Evolutionary conservation across 2,888 invertebrate species (phyloP).

Genomic region (Unio delphinus): DNA sequence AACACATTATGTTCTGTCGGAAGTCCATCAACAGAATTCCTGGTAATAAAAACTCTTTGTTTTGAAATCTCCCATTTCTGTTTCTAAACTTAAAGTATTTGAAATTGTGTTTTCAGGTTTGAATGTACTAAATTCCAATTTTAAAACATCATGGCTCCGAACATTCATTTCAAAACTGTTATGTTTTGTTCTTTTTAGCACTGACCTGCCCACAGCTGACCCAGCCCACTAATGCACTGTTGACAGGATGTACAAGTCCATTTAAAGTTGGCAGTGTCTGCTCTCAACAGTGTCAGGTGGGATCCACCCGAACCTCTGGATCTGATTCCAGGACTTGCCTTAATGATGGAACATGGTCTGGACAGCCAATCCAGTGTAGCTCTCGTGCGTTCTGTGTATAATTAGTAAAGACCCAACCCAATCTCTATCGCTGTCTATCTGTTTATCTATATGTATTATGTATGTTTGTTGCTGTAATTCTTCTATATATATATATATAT

Average conservation of each 20-base stretch:
- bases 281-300: constrained; percentile 37
- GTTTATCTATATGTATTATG: too few species aligned
- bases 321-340: constrained; percentile 32
- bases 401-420: too few species aligned
- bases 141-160: neutral
- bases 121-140: too few species aligned
- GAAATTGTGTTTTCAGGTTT: too few species aligned
- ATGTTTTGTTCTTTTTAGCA: constrained; percentile 17
- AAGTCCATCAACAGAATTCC: too few species aligned
- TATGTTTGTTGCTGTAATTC: too few species aligned
- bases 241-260: constrained; percentile 33
- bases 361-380: constrained; percentile 27
- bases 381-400: constrained; percentile 5
- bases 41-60: too few species aligned
- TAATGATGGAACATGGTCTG: constrained; percentile 40
- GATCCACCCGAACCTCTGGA: constrained; percentile 27
- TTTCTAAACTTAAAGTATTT: too few species aligned
- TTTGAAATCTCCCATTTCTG: too few species aligned
- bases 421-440: too few species aligned
- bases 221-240: constrained; percentile 27
- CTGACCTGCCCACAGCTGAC: constrained; percentile 32
- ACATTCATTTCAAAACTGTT: neutral
- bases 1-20: too few species aligned
- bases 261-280: constrained; percentile 30
- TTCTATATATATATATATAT: too few species aligned